Base-by-base conservation (phyloP, 1,140 invertebrate genomes). In the Dendrolimus kikuchii region DNA sequence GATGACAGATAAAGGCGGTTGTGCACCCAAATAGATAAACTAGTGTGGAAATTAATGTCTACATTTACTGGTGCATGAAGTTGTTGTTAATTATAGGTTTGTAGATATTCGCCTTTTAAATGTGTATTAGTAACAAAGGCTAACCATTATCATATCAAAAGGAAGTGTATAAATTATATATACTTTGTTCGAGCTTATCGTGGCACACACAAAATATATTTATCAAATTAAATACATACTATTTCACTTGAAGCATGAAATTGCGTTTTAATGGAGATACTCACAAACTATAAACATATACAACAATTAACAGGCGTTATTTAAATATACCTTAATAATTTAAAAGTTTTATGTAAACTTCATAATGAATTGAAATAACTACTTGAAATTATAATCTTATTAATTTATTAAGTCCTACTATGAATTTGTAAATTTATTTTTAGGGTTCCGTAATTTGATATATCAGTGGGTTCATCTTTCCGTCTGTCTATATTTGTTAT, bases 41-140 rank as follows among this genome's bases (percentile, higher is more conserved):
- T 86, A 81, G 83, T 81, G 83, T 86, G 77, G 79, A 86, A 84
- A 86, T 84, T 83, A 86, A 86, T 86, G 83, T 84, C 83, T 84
- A 79, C 77, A 83, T 86, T 86, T 81, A 86, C 83, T 83, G 79
- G 79, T 84, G 83, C 83, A 86, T 86, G 81, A 86, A 82, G 79
- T 76, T 64, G 76, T 81, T 78, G 72, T 83, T 84, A 84, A 84
- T 86, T 83, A 83, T 84, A 84, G 73, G 72, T 78, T 82, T 80
- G 81, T 81, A 77, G 75, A 64, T 81, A 76, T 81, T 74, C 80
- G 71, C 68, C 77, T 81, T 80, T 81, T 77, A 74, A 82, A 81
- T 66, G 72, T 64, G 59, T 71, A 81, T 83, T 77, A 80, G 64
- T 76, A 44, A 77, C 77, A 86, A 86, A 83, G 74, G 71, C 68